Base-by-base conservation (phyloP, 2,888 invertebrate genomes). In the Melanotus villosus region DNA sequence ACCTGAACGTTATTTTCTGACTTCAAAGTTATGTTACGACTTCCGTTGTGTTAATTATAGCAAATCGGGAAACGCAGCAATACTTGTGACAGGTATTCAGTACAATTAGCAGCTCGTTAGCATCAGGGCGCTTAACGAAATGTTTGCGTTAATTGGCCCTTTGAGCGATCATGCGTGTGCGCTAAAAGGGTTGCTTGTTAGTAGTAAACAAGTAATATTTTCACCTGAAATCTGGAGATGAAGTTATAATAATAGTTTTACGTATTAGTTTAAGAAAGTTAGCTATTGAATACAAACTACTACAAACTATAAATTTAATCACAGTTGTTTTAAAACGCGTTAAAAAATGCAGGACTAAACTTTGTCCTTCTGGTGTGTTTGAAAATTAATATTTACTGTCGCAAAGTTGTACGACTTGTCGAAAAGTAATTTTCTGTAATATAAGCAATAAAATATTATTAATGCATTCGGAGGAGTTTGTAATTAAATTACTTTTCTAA, bases 51-150 rank as follows among this genome's bases (percentile, higher is more conserved):
- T 57, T 65, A 65, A 65, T 65, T 65, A 57, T 36, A 32, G 30
- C 21, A 50, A 65, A 50, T 50, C 30, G 38, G 19, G 32, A 65
- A 58, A 65, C 38, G 58, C 58, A 50, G 16, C 64, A 64, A 64
- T 64, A 43, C 45, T 43, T 57, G 64, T 45, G 64, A 56, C 56
- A 65, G 65, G 58, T 65, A 65, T 65, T 67, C 60, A 50, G 41
- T 38, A 50, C 63, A 70, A 70, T 70, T 70, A 70, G 64, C 21
- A 43, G 64, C 59, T 70, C 54, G 63, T 65, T 62, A 63, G 50
- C 47, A 66, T 58, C 38, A 45, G 56, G 50, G 21, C 30, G 64
- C 18, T 58, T 64, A 68, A 64, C 41, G 66, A 67, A 67, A 70
- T 64, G 47, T 64, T 54, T 64, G 52, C 43, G 45, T 64, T 63